A percentile compares a stretch with the other conserved stretches of the same genome.
Evolutionary conservation across 2,888 invertebrate species (phyloP).

Genomic region (Prostheceraeus crozeri): DNA sequence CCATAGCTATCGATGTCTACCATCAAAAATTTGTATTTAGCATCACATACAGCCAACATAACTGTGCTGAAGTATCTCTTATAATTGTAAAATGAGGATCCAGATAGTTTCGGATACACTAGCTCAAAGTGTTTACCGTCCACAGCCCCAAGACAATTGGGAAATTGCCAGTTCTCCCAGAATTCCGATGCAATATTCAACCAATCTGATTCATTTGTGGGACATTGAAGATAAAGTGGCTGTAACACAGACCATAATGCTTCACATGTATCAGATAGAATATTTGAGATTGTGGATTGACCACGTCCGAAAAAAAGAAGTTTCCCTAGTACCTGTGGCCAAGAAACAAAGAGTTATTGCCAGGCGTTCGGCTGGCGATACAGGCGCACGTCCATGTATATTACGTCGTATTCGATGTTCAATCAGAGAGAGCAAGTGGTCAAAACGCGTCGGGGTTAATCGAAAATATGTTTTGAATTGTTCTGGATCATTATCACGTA

Average conservation of each 20-base stretch:
- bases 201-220: neutral
- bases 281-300: neutral
- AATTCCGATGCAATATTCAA: neutral
- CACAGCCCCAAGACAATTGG: constrained; percentile 9
- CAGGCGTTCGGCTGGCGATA: too few relatives aligned
- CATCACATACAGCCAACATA: constrained; percentile 4
- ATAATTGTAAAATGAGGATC: constrained; percentile 7
- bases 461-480: too few relatives aligned
- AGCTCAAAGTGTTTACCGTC: constrained; percentile 17
- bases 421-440: too few relatives aligned
- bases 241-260: constrained; percentile 3
- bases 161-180: constrained; percentile 17
- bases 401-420: too few relatives aligned
- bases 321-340: too few relatives aligned
- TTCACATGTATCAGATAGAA: constrained; percentile 15
- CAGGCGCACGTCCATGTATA: too few relatives aligned
- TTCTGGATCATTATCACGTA: too few relatives aligned
- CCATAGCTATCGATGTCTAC: constrained; percentile 6
- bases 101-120: constrained; percentile 9
- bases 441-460: too few relatives aligned
- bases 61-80: neutral
- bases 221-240: neutral
- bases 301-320: too few relatives aligned
- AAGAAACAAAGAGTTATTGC: too few relatives aligned
- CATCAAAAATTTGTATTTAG: neutral